These are phyloP conservation scores for Apoda limacodes DNA, from an alignment of 2,888 invertebrate genomes.

Conservation along the genomic window DNA sequence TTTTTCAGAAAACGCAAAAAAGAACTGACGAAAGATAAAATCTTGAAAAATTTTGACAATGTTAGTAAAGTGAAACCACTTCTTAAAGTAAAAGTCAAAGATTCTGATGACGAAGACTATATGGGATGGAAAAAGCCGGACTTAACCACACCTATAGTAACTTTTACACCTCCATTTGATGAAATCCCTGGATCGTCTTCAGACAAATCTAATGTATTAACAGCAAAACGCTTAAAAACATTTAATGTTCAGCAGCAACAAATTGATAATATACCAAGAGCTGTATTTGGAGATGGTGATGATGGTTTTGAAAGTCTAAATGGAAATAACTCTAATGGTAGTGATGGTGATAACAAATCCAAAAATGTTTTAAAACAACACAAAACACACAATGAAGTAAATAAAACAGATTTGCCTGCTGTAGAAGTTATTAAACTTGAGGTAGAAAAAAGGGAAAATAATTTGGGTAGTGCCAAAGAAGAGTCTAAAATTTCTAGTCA, in stretches of 20 bases:
- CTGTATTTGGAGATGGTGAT: conserved; percentile 70
- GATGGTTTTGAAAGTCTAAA: conserved; percentile 90
- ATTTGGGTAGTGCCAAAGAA: conserved; percentile 10
- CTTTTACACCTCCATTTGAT: conserved; percentile 54
- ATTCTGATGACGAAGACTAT: conserved; percentile 62
- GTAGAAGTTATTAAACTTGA: conserved; percentile 18
- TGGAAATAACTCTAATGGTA: conserved; percentile 81
- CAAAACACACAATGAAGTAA: conserved; percentile 19
- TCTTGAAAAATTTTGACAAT: conserved; percentile 38
- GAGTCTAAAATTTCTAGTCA: conserved; percentile 11
- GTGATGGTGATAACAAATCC: conserved; percentile 48
- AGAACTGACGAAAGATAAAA: conserved; percentile 43
- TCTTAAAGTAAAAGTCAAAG: conserved; percentile 49
- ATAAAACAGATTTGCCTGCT: conserved; percentile 17
- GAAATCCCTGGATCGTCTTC: conserved; percentile 35
- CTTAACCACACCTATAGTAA: conserved; percentile 46
- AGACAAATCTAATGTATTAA: conserved; percentile 47
- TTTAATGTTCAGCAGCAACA: conserved; percentile 47
- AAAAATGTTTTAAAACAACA: too few species aligned
- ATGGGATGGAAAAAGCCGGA: conserved; percentile 62
- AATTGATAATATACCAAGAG: conserved; percentile 32
- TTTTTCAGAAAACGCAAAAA: conserved; percentile 56
- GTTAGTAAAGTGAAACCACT: conserved; percentile 37
- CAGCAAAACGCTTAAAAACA: conserved; percentile 58
- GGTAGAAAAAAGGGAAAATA: conserved; percentile 11